These are phyloP conservation scores for Phainopepla nitens DNA, from an alignment of 2,113 vertebrate genomes.

Conservation along the genomic window DNA sequence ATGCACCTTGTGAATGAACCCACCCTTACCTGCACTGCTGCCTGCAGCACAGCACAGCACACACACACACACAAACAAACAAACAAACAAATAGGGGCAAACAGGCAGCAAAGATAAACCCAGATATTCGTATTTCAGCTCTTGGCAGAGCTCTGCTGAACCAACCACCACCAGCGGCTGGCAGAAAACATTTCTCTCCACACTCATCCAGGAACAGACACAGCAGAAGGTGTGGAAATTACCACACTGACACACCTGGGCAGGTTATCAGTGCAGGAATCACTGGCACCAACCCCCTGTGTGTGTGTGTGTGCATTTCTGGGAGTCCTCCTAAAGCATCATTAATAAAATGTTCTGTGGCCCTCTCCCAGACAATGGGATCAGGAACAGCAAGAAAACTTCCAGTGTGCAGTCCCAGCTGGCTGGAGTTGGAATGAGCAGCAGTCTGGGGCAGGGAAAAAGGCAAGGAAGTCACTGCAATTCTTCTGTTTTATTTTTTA, in stretches of 20 bases:
- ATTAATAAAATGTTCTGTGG: neutral
- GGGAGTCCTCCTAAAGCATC: neutral
- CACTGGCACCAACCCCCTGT: neutral
- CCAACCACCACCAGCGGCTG: neutral
- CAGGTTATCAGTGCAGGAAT: neutral
- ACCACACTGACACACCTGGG: accelerated
- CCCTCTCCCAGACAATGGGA: neutral
- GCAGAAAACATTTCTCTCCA: neutral
- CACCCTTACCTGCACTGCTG: neutral
- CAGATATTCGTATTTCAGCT: neutral
- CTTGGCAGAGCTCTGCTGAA: neutral
- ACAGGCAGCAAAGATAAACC: neutral
- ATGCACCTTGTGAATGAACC: too few relatives aligned
- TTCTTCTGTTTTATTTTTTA: slow-evolving; percentile 18
- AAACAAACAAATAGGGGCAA: neutral
- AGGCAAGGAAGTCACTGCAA: neutral
- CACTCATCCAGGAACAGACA: neutral
- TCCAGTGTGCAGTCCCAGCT: neutral
- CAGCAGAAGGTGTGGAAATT: neutral
- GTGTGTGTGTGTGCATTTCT: neutral
- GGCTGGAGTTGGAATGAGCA: accelerated
- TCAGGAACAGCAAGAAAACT: neutral
- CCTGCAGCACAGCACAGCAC: neutral
- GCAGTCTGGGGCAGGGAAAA: neutral
- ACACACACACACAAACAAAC: too few relatives aligned